phyloP scores from a whole-genome alignment of 2,888 invertebrate genomes.

The Nineta flava region DNA sequence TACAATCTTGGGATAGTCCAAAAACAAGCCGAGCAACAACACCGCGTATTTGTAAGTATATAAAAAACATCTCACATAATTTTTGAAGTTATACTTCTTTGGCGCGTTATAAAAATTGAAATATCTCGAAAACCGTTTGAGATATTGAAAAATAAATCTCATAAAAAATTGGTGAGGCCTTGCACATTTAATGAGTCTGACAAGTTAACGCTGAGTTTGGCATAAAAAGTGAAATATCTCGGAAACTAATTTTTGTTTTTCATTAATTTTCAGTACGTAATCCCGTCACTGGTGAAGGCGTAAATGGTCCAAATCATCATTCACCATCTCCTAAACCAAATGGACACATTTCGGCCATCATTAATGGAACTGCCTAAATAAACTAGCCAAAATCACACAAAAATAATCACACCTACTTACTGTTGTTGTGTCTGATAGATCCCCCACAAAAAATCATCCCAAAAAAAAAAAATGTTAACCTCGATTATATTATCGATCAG shows the following conservation, averaged over 20 bases:
- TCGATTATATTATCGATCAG: too few species aligned
- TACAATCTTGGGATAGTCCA: slow-evolving; percentile 23
- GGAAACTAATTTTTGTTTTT: not conserved
- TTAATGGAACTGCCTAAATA: slow-evolving; percentile 4
- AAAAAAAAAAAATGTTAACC: too few species aligned
- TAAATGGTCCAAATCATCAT: not conserved
- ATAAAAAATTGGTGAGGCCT: too few species aligned
- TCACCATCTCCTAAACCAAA: not conserved
- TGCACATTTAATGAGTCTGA: not conserved
- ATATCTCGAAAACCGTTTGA: too few species aligned
- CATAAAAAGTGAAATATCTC: too few species aligned
- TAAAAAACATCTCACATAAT: not conserved
- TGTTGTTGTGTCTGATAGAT: too few species aligned
- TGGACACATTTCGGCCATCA: slow-evolving; percentile 2
- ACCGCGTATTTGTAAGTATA: slow-evolving; percentile 19
- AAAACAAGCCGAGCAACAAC: slow-evolving; percentile 16
- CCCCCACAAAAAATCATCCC: too few species aligned
- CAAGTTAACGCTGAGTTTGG: not conserved
- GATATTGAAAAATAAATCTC: too few species aligned
- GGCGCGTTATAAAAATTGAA: too few species aligned
- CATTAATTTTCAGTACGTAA: slow-evolving; percentile 4
- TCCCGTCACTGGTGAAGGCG: slow-evolving; percentile 7
- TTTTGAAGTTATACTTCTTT: not conserved
- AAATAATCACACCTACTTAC: too few species aligned
- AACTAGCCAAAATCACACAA: too few species aligned